phyloP scores from a whole-genome alignment of 2,888 invertebrate genomes.

The Rhingia campestris region DNA sequence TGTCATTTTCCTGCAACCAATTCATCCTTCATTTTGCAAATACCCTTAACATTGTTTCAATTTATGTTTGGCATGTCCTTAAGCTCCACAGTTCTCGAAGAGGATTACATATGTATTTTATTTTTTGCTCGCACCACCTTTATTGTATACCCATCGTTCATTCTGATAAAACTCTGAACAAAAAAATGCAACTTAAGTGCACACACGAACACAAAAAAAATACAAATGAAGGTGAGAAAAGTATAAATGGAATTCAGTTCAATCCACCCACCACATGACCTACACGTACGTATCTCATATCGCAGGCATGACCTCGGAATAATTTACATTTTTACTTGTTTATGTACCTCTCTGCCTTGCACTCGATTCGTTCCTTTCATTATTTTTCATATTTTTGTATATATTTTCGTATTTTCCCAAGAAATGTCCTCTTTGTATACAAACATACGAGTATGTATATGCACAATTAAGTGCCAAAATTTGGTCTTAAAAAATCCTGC shows the following conservation, averaged over 20 bases:
- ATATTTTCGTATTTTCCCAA: slow-evolving; percentile 8
- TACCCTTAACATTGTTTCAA: slow-evolving; percentile 48
- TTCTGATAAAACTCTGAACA: background rate
- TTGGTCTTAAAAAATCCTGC: slow-evolving; percentile 42
- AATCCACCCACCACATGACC: slow-evolving; percentile 5
- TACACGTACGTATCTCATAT: slow-evolving; percentile 11
- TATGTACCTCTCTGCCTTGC: background rate
- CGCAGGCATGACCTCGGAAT: slow-evolving; percentile 19
- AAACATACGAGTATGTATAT: background rate
- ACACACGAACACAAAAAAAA: background rate
- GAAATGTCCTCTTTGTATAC: background rate
- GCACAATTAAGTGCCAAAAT: slow-evolving; percentile 39
- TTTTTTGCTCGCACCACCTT: background rate
- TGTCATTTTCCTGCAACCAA: no score
- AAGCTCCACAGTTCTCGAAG: slow-evolving; percentile 1
- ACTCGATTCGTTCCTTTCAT: slow-evolving; percentile 18
- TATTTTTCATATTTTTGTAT: slow-evolving; percentile 21
- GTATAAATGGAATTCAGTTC: background rate
- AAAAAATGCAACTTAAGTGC: slow-evolving; percentile 29
- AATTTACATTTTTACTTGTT: slow-evolving; percentile 29
- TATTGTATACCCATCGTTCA: background rate
- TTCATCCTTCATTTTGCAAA: no score
- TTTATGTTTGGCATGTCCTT: slow-evolving; percentile 33
- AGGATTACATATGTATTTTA: slow-evolving; percentile 10
- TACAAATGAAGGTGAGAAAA: background rate